Conservation (phyloP, 2,113 vertebrate genomes). For the Ceyx margarethae region DNA sequence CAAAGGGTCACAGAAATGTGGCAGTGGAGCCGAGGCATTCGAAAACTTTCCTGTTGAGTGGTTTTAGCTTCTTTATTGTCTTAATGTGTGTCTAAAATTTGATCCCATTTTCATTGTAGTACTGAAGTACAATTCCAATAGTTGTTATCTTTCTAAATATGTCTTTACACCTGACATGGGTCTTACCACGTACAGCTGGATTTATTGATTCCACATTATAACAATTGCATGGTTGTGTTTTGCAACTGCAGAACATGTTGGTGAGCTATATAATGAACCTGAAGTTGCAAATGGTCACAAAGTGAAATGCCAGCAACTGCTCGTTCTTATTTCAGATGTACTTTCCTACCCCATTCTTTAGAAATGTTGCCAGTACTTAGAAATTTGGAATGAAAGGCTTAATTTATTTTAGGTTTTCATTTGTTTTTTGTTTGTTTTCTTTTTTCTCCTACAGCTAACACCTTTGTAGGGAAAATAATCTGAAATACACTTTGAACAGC, state of each 20-base stretch:
- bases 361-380: neutral
- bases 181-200: neutral
- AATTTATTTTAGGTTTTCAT: neutral
- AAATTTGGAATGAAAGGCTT: neutral
- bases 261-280: neutral
- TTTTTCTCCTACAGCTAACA: neutral
- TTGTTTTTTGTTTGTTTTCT: too few species aligned
- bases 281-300: neutral
- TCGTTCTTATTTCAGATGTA: neutral
- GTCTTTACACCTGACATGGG: neutral
- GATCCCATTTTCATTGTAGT: neutral
- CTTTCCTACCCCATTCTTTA: neutral
- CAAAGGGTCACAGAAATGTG: neutral
- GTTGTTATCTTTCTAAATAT: neutral
- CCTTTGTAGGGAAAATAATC: neutral
- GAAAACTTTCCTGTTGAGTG: constrained; percentile 27
- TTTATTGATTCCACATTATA: neutral
- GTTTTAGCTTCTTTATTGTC: neutral
- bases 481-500: neutral
- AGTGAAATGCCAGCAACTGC: neutral
- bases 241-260: neutral
- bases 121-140: neutral
- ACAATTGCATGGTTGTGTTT: neutral
- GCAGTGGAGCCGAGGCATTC: neutral
- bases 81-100: neutral